Evolutionary conservation across 2,797 vertebrate genomes (phyloP).

Genomic region (Emys orbicularis): DNA sequence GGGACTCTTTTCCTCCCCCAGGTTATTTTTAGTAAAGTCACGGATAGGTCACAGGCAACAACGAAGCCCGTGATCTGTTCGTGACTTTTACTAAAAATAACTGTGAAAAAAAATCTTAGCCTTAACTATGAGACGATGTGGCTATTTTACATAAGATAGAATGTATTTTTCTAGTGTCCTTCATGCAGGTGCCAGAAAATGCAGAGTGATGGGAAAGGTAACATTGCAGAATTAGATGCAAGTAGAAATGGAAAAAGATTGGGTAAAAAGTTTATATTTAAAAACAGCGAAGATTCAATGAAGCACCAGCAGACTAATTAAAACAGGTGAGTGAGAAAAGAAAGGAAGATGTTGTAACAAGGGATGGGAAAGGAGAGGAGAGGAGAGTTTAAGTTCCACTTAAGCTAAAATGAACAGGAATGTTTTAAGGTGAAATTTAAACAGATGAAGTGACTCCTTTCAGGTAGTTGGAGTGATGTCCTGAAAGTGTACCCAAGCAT

Average conservation of each 20-base stretch:
- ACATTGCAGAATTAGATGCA: not conserved
- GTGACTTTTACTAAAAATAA: too few species aligned
- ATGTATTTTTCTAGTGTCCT: not conserved
- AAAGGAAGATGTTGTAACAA: not conserved
- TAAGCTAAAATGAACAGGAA: not conserved
- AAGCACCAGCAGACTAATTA: not conserved
- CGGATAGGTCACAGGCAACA: too few species aligned
- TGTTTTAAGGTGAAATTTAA: not conserved
- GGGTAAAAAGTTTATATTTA: not conserved
- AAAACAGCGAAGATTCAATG: not conserved
- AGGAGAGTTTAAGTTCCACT: not conserved
- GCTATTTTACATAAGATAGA: not conserved
- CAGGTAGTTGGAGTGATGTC: not conserved
- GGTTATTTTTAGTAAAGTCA: too few species aligned
- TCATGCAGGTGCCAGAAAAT: not conserved
- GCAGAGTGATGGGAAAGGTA: not conserved
- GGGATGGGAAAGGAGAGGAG: not conserved
- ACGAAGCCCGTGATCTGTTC: too few species aligned
- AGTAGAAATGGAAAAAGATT: not conserved
- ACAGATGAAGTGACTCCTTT: not conserved
- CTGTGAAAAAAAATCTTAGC: not conserved
- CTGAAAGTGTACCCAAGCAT: not conserved
- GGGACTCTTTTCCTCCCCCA: too few species aligned
- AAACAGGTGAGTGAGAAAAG: not conserved
- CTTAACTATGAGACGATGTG: not conserved